Base-by-base conservation (phyloP, 2,113 vertebrate genomes). In the Verasper variegatus region DNA sequence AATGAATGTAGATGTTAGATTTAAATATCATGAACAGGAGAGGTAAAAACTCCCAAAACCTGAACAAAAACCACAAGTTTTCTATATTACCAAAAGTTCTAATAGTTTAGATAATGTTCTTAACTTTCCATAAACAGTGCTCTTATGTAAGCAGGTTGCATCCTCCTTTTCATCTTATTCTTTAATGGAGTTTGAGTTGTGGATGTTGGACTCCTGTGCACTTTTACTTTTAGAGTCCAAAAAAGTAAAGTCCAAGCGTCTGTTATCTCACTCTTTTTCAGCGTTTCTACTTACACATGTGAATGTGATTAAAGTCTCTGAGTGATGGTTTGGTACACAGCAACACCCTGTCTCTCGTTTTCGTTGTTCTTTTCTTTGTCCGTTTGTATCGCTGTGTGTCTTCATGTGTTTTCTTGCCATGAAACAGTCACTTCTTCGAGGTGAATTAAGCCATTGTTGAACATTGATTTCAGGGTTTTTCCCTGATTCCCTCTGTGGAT, bases 391-490 rank as follows among this genome's bases (percentile, higher is more conserved):
- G 72, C 54, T 58, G n/a, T 58, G n/a, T 35, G 15, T 40, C 69
- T 69, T 42, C 67, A 27, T 81, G 26, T 81, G 26, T 79, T 88
- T 68, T 85, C 35, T 80, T 76, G 54, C 81, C 81, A 75, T 82
- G 83, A 83, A 88, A 86, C 75, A 57, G 47, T 57, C 61, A 62
- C 31, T 52, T 78, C 74, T 81, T 90, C 78, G 59, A 82, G 60
- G 68, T 85, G 54, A 89, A 76, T 58, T 83, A 89, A 75, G 82
- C 76, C 76, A 81, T 75, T 59, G 63, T 82, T 51, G 47, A 60
- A n/a, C 40, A 35, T 68, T 27, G 56, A 66, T 74, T 42, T 42
- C 40, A 42, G 79, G 89, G 86, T 60, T 86, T 89, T 73, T 55
- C 87, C 79, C 79, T 26, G 35, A 71, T 74, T 52, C 15, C 20